Evolutionary conservation across 1,140 invertebrate genomes (phyloP), one percentile per base, ranked within the genome.

Genomic region (Neocloeon triangulifer): DNA sequence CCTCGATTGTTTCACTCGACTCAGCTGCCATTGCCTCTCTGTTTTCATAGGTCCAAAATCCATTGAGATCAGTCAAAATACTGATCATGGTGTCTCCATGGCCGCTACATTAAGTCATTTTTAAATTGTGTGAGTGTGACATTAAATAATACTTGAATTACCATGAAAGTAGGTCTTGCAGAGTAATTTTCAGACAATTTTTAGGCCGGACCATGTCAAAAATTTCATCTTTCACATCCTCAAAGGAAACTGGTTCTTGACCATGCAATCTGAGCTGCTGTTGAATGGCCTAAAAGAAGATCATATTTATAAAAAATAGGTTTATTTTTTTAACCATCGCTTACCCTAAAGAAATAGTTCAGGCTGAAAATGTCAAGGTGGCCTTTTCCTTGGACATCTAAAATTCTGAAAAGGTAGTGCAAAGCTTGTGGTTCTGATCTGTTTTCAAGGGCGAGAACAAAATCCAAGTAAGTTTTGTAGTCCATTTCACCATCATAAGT

Each of bases 401-500:
- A 55, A 37, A 96, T 82, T 26, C 77, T 59, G 49, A 95, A 96
- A 25, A 96, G 59, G 52, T 91, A 96, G 30, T 86, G 77, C 14
- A 95, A 52, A 1, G 85, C 73, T 43, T 89, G 81, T 0, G 85
- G 82, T 49, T 94, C 86, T 35, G 76, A 69, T 14, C 82, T 63
- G 58, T 96, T 89, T 51, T 95, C 86, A 37, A 95, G 53, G 1
- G 89, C 89, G 17, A 96, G 56, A 0, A 92, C 81, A 56, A 96
- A 81, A 49, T 96, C 86, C 13, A 96, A 52, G 53, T 91, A 97
- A 0, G 85, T 88, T 56, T 94, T 94, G 51, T 94, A 97, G 53
- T 97, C 91, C 74, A 96, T 94, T 64, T 96, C 86, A 5, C 82
- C 86, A 43, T 86, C 76, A 48, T 89, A 95, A 0, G 89, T 96